A percentile compares a stretch with the other conserved stretches of the same genome.
Evolutionary conservation across 2,113 vertebrate species (phyloP).

Genomic region (Bettongia penicillata): DNA sequence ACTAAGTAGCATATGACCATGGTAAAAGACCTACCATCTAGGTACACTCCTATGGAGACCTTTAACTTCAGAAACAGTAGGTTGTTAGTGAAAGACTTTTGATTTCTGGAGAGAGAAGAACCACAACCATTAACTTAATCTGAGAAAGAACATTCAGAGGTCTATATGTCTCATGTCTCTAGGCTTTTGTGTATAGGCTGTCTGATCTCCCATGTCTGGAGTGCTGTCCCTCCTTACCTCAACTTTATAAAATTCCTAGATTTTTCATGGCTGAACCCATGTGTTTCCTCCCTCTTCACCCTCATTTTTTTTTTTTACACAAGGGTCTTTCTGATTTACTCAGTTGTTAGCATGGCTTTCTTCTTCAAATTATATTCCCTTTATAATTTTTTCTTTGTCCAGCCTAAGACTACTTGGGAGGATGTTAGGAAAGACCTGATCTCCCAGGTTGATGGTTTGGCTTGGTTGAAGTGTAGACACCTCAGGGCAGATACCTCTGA

Average conservation of each 20-base stretch:
- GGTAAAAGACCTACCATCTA: neutral
- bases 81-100: neutral
- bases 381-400: neutral
- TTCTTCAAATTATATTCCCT: neutral
- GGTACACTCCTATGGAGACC: neutral
- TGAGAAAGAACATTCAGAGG: neutral
- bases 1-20: neutral
- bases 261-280: neutral
- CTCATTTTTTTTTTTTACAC: neutral
- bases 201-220: neutral
- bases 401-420: neutral
- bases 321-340: neutral
- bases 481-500: neutral
- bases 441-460: neutral
- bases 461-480: neutral
- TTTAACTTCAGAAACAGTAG: neutral
- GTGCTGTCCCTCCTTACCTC: neutral
- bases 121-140: neutral
- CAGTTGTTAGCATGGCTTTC: neutral
- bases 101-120: neutral
- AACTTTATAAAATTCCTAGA: neutral
- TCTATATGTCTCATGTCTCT: neutral
- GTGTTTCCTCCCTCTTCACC: neutral
- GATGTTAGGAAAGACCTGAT: neutral
- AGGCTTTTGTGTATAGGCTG: neutral